A percentile compares a stretch with the other conserved stretches of the same genome.
These are phyloP conservation scores for Oscheius sp. DNA, from an alignment of 2,888 invertebrate species.

Conservation along the genomic window DNA sequence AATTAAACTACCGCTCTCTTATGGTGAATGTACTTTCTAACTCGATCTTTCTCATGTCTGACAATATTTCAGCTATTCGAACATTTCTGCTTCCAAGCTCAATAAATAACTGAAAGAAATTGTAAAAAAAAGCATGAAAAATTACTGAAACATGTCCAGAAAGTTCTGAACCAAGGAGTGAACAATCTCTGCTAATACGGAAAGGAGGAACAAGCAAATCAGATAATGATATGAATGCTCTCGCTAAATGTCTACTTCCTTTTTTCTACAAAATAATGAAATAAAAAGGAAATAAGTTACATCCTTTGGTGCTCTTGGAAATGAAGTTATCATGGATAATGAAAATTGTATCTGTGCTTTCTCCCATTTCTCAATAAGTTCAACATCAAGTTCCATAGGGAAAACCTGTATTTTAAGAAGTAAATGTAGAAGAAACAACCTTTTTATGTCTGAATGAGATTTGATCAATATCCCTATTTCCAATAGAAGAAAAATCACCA, in stretches of 20 bases:
- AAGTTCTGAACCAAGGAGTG: slow-evolving; percentile 42
- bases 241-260: slow-evolving; percentile 40
- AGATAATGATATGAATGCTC: slow-evolving; percentile 37
- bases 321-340: background rate
- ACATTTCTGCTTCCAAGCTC: slow-evolving; percentile 43
- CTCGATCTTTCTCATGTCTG: slow-evolving; percentile 32
- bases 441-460: slow-evolving; percentile 44
- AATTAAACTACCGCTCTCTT: background rate
- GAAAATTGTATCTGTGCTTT: background rate
- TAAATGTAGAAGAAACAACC: background rate
- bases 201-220: slow-evolving; percentile 47
- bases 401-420: slow-evolving; percentile 12
- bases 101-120: slow-evolving; percentile 35
- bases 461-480: background rate
- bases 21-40: slow-evolving; percentile 39
- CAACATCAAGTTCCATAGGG: slow-evolving; percentile 8
- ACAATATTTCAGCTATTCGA: slow-evolving; percentile 38
- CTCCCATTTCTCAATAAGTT: slow-evolving; percentile 14
- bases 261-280: background rate
- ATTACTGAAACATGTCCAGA: slow-evolving; percentile 38
- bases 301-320: background rate
- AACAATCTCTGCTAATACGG: slow-evolving; percentile 44
- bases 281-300: background rate
- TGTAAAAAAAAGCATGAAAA: background rate
- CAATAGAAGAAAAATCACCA: background rate